Percentiles rank a stretch among this genome's conserved stretches.
Evolutionary conservation across 2,888 invertebrate genomes (phyloP).

Genomic region (Epirrhoe tristata): DNA sequence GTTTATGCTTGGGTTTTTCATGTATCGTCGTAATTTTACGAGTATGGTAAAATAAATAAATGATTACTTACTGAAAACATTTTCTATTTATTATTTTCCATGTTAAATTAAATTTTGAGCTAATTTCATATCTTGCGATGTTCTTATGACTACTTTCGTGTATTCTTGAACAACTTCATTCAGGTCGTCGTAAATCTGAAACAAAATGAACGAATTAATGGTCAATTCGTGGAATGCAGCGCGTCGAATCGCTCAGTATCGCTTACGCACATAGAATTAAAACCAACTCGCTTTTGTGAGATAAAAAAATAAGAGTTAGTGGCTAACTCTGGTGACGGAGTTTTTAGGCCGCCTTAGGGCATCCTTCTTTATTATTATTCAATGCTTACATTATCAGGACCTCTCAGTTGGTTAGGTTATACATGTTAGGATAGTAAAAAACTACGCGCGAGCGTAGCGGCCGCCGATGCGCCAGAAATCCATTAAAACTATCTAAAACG

Average conservation of each 20-base stretch:
- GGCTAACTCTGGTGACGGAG: no score
- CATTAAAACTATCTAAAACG: no score
- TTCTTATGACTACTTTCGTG: constrained; percentile 86
- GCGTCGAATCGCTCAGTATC: neutral
- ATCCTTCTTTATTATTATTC: no score
- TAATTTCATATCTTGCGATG: constrained; percentile 87
- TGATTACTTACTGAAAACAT: constrained; percentile 34
- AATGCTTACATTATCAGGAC: no score
- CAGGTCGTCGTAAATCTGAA: constrained; percentile 87
- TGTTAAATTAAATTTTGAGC: constrained; percentile 46
- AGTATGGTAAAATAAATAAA: constrained; percentile 27
- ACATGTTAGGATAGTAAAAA: no score
- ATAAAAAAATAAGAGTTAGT: no score
- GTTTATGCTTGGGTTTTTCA: constrained; percentile 10
- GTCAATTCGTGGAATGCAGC: neutral
- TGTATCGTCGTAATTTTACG: neutral
- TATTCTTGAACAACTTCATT: constrained; percentile 87
- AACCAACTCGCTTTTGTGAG: no score
- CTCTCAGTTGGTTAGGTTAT: no score
- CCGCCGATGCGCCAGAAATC: no score
- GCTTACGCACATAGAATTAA: neutral
- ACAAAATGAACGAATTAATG: constrained; percentile 46
- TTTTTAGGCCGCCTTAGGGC: no score
- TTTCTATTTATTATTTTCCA: constrained; percentile 42
- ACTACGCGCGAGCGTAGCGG: no score